Percentiles rank a stretch among this genome's conserved stretches.
Evolutionary conservation across 2,113 vertebrate species (phyloP).

Genomic region (Chlorocebus sabaeus): DNA sequence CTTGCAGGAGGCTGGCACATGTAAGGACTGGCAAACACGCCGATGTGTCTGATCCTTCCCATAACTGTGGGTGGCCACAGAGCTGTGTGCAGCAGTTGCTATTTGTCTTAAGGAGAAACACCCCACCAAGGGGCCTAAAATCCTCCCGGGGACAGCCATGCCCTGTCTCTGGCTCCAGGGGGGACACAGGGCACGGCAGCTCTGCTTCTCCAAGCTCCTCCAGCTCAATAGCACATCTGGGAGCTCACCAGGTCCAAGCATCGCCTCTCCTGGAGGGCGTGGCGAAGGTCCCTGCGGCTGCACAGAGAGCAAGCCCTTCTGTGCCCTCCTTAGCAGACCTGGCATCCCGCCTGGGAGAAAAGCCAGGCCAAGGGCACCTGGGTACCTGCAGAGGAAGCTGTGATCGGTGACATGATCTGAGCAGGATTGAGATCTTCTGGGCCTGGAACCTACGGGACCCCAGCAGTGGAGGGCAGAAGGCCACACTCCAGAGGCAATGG

Average conservation of each 20-base stretch:
- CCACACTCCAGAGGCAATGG: not conserved
- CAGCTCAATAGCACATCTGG: rapidly evolving
- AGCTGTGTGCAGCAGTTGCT: not conserved
- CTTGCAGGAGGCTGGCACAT: rapidly evolving
- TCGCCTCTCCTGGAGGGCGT: not conserved
- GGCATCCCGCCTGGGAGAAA: too few relatives aligned
- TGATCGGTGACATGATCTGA: rapidly evolving
- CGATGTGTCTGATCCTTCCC: not conserved
- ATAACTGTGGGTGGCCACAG: rapidly evolving
- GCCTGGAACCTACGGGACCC: not conserved
- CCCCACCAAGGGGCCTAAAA: rapidly evolving
- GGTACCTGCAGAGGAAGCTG: too few relatives aligned
- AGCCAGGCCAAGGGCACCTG: too few relatives aligned
- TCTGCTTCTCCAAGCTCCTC: too few relatives aligned
- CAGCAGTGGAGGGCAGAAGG: not conserved
- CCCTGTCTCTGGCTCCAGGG: not conserved
- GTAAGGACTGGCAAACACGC: not conserved
- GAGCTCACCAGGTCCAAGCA: not conserved
- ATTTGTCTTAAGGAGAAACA: not conserved
- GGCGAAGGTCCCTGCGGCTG: rapidly evolving
- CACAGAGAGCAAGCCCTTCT: rapidly evolving
- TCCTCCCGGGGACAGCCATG: rapidly evolving
- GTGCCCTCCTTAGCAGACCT: rapidly evolving
- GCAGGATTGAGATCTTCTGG: too few relatives aligned
- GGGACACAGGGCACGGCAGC: rapidly evolving